Evolutionary conservation across 2,113 vertebrate species (phyloP).

Genomic region (Panthera tigris): DNA sequence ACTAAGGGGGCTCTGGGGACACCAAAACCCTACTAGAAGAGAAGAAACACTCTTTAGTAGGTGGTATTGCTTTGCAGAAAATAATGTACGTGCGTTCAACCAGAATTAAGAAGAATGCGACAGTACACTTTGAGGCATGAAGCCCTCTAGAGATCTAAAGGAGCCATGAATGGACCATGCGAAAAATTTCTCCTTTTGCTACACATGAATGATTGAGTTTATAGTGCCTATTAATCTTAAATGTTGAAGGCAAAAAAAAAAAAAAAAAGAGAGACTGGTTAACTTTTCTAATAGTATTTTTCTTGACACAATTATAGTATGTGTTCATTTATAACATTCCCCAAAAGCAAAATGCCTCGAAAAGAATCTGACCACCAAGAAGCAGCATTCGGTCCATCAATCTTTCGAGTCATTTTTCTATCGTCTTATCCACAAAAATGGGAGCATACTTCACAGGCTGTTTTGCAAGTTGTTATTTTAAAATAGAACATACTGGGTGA

Average conservation of each 20-base stretch:
- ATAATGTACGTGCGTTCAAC: conserved; percentile 26
- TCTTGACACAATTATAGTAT: not conserved
- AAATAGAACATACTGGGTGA: conserved; percentile 16
- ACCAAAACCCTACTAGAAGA: conserved; percentile 25
- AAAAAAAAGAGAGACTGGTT: not conserved
- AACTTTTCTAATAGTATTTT: conserved; percentile 27
- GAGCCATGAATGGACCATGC: conserved; percentile 14
- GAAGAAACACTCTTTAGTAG: conserved; percentile 56
- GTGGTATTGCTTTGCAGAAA: conserved; percentile 63
- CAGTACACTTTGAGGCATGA: conserved; percentile 47
- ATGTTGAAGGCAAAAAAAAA: conserved; percentile 26
- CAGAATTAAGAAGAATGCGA: conserved; percentile 54
- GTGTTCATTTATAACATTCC: conserved; percentile 30
- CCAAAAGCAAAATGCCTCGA: conserved; percentile 1
- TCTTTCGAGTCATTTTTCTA: conserved; percentile 14
- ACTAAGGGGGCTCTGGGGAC: conserved; percentile 52
- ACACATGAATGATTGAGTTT: not conserved
- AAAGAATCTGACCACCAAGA: not conserved
- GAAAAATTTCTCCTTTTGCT: conserved; percentile 39
- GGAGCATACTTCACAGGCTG: not conserved
- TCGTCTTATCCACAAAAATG: conserved; percentile 21
- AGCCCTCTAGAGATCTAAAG: conserved; percentile 43
- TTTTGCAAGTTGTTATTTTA: conserved; percentile 18
- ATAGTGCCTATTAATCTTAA: conserved; percentile 27
- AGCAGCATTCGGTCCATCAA: not conserved